Evolutionary conservation across 2,888 invertebrate genomes (phyloP).

Genomic region (Lymantria dispar): DNA sequence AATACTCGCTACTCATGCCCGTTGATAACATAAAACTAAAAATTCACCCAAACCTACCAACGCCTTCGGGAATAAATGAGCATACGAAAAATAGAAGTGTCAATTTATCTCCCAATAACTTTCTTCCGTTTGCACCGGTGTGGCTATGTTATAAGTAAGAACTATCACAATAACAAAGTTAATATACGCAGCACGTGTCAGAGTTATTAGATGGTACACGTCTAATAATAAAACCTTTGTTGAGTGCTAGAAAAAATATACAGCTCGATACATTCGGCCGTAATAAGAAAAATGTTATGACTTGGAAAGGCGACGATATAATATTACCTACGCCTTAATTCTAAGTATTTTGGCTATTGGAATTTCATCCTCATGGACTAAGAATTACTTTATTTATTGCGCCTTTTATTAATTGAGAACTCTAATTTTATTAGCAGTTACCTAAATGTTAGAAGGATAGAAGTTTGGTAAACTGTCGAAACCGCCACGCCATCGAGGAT

Average conservation of each 20-base stretch:
- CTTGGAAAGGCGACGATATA: not conserved
- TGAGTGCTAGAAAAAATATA: slow-evolving; percentile 16
- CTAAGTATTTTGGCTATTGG: not conserved
- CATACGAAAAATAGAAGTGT: slow-evolving; percentile 1
- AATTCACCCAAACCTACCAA: no score
- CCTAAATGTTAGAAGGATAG: no score
- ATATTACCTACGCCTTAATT: not conserved
- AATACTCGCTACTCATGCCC: no score
- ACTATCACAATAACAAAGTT: slow-evolving; percentile 33
- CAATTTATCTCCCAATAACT: slow-evolving; percentile 4
- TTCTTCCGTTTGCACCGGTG: slow-evolving; percentile 1
- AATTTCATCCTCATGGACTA: no score
- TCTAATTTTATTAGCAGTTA: no score
- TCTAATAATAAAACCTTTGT: slow-evolving; percentile 23
- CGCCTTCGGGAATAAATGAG: no score
- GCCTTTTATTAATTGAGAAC: no score
- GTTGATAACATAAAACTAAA: no score
- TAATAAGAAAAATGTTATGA: slow-evolving; percentile 3
- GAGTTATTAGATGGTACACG: slow-evolving; percentile 34
- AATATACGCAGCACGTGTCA: slow-evolving; percentile 35
- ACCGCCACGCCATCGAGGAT: no score
- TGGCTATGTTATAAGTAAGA: slow-evolving; percentile 15
- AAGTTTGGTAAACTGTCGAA: no score
- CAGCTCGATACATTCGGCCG: not conserved
- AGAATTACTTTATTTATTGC: no score